A percentile compares a stretch with the other conserved stretches of the same genome.
Evolutionary conservation across 2,113 vertebrate genomes (phyloP).

Genomic region (Puma concolor): DNA sequence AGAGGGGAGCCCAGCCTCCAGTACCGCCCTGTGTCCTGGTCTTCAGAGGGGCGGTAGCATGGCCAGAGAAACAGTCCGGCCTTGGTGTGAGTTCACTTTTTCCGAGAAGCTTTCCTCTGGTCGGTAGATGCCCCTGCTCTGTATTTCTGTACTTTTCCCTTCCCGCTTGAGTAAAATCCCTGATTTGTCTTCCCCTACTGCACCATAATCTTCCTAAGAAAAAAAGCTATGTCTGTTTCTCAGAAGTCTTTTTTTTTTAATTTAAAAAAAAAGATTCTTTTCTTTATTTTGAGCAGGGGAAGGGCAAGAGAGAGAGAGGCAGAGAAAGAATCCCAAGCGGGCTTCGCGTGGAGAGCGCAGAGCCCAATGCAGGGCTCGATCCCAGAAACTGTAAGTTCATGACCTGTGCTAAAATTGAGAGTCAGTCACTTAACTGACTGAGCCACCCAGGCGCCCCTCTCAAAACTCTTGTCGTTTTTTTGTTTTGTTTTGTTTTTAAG

Average conservation of each 20-base stretch:
- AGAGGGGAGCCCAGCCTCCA: neutral
- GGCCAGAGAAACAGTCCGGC: neutral
- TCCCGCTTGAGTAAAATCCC: neutral
- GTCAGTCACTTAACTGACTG: too few species aligned
- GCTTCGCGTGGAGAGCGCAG: rapidly evolving
- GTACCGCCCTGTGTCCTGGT: neutral
- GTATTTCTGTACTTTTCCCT: neutral
- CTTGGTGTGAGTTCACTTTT: neutral
- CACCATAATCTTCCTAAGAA: neutral
- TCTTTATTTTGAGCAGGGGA: too few species aligned
- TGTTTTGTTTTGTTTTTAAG: too few species aligned
- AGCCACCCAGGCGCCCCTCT: too few species aligned
- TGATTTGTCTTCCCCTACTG: neutral
- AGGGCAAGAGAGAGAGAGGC: too few species aligned
- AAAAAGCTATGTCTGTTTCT: neutral
- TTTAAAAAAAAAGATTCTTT: too few species aligned
- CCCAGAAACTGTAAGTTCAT: too few species aligned
- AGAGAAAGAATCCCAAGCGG: too few species aligned
- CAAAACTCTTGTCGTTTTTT: too few species aligned
- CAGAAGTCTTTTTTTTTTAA: neutral
- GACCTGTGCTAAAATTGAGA: too few species aligned
- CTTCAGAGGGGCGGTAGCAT: neutral
- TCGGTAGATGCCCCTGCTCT: neutral
- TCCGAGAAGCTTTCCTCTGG: neutral
- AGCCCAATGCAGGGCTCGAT: too few species aligned